Evolutionary conservation across 2,888 invertebrate genomes (phyloP).

Genomic region (Blastobasis adustella): DNA sequence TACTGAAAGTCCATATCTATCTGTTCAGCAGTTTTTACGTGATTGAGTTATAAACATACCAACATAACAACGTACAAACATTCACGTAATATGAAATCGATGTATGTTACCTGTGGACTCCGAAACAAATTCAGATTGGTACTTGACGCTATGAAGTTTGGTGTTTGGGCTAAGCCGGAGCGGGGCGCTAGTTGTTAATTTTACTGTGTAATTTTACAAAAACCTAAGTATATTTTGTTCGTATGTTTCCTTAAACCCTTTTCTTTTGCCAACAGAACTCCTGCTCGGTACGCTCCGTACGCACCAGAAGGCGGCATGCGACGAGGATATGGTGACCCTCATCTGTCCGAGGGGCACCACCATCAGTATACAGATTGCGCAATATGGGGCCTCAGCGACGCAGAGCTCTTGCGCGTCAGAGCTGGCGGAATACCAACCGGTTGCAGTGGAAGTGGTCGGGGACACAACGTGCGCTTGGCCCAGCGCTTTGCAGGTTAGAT

Average conservation of each 20-base stretch:
- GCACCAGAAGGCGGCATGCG: slow-evolving; percentile 93
- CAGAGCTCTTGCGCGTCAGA: slow-evolving; percentile 68
- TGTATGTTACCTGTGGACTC: no score
- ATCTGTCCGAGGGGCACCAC: slow-evolving; percentile 94
- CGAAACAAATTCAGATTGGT: no score
- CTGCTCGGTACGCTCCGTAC: slow-evolving; percentile 93
- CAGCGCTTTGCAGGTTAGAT: slow-evolving; percentile 83
- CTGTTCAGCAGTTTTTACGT: no score
- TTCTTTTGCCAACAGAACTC: slow-evolving; percentile 78
- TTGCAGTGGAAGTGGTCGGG: slow-evolving; percentile 70
- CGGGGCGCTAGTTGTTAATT: no score
- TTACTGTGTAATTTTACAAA: no score
- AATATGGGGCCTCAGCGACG: slow-evolving; percentile 83
- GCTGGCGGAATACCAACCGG: slow-evolving; percentile 65
- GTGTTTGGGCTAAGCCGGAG: no score
- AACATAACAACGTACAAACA: no score
- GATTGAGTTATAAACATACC: no score
- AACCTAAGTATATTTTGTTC: no score
- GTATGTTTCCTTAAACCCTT: neutral
- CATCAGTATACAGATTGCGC: slow-evolving; percentile 93
- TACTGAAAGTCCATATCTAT: no score
- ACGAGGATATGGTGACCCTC: slow-evolving; percentile 89
- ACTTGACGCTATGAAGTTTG: no score
- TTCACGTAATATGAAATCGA: no score
- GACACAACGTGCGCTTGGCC: slow-evolving; percentile 85